A percentile compares a stretch with the other conserved stretches of the same genome.
Conservation (phyloP, 2,113 vertebrate species). For the Tyrannus savana region DNA sequence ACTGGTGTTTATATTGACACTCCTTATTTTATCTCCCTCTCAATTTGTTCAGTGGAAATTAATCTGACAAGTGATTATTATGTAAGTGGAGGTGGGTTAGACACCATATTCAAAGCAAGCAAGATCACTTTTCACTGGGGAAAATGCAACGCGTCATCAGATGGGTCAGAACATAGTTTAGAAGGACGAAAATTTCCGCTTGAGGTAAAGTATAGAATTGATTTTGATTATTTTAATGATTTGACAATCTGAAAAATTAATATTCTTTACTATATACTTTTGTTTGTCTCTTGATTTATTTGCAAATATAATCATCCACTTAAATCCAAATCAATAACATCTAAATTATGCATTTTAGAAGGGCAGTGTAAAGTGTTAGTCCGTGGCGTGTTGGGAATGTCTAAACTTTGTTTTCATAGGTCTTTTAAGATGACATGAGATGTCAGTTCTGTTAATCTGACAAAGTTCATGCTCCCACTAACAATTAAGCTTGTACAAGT, state of each 20-base stretch:
- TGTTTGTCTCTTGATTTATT: background rate
- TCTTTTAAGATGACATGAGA: background rate
- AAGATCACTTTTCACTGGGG: slow-evolving; percentile 97
- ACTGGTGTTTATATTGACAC: background rate
- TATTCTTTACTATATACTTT: background rate
- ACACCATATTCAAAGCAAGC: slow-evolving; percentile 87
- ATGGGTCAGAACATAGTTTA: slow-evolving; percentile 94
- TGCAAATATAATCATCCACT: background rate
- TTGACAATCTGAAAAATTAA: background rate
- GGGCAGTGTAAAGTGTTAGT: accelerated
- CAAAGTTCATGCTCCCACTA: background rate
- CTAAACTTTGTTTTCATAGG: background rate
- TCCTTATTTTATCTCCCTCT: background rate
- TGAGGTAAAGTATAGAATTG: slow-evolving; percentile 80
- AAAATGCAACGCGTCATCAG: slow-evolving; percentile 90
- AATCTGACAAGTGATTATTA: slow-evolving; percentile 89
- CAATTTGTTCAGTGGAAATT: slow-evolving; percentile 84
- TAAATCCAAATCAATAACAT: background rate
- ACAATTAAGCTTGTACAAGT: background rate
- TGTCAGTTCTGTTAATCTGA: background rate
- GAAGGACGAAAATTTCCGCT: slow-evolving; percentile 92
- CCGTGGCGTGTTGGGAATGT: background rate
- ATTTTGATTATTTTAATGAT: background rate
- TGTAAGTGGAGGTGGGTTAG: slow-evolving; percentile 87
- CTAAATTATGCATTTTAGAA: background rate